Conservation (phyloP, 1,140 invertebrate genomes). For the Prorops nasuta region DNA sequence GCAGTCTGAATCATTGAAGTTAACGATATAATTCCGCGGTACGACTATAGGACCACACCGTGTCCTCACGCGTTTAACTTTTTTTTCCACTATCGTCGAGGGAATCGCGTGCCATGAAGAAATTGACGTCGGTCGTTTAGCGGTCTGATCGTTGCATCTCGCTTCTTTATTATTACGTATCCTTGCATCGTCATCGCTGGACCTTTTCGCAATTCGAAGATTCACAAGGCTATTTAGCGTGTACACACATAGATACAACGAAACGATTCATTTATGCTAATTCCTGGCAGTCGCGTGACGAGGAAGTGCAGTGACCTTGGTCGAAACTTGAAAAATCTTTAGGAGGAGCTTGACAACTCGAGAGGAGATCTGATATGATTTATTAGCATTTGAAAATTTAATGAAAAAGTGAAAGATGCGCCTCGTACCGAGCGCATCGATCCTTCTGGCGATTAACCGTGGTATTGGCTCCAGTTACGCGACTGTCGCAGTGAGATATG, state of each 20-base stretch:
- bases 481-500: constrained; percentile 23
- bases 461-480: constrained; percentile 22
- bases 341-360: not conserved
- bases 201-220: constrained; percentile 22
- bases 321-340: constrained; percentile 1
- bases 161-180: too few species aligned
- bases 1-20: too few species aligned
- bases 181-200: too few species aligned
- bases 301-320: constrained; percentile 39
- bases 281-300: constrained; percentile 31
- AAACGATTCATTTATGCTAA: constrained; percentile 41
- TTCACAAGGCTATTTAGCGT: constrained; percentile 21
- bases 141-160: too few species aligned
- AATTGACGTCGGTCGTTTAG: too few species aligned
- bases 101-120: too few species aligned
- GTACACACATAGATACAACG: constrained; percentile 18
- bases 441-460: constrained; percentile 21
- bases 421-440: constrained; percentile 13
- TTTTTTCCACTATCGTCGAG: too few species aligned
- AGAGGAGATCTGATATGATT: not conserved
- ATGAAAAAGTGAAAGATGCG: too few species aligned
- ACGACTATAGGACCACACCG: too few species aligned
- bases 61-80: too few species aligned
- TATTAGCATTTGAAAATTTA: too few species aligned
- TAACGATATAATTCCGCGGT: too few species aligned